phyloP scores from a whole-genome alignment of 2,113 vertebrate genomes.

The Aix galericulata region DNA sequence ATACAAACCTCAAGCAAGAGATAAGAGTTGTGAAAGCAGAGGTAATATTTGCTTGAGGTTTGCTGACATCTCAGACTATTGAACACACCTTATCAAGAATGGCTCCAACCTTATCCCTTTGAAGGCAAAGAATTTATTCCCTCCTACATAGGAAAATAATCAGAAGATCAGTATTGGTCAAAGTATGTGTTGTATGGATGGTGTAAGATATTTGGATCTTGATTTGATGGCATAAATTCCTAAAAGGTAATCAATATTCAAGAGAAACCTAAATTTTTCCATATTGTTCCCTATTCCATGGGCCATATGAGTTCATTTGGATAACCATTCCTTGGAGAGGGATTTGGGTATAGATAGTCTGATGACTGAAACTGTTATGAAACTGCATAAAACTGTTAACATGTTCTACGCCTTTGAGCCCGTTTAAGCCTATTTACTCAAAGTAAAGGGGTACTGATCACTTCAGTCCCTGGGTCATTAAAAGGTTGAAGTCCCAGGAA shows the following conservation, averaged over 20 bases:
- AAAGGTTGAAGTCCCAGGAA: background rate
- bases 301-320: background rate
- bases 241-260: background rate
- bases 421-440: background rate
- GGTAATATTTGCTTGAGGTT: constrained; percentile 13
- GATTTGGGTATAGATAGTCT: background rate
- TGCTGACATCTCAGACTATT: background rate
- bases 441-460: background rate
- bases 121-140: background rate
- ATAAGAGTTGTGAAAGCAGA: background rate
- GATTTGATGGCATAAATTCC: background rate
- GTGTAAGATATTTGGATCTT: background rate
- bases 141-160: background rate
- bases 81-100: background rate
- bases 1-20: background rate
- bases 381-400: background rate
- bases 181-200: background rate
- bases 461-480: background rate
- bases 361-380: background rate
- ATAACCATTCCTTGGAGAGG: background rate
- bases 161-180: background rate
- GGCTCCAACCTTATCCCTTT: background rate
- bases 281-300: background rate
- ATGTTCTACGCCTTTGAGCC: background rate
- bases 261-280: background rate